Base-by-base conservation (phyloP, 2,113 vertebrate species). In the Felis chaus region DNA sequence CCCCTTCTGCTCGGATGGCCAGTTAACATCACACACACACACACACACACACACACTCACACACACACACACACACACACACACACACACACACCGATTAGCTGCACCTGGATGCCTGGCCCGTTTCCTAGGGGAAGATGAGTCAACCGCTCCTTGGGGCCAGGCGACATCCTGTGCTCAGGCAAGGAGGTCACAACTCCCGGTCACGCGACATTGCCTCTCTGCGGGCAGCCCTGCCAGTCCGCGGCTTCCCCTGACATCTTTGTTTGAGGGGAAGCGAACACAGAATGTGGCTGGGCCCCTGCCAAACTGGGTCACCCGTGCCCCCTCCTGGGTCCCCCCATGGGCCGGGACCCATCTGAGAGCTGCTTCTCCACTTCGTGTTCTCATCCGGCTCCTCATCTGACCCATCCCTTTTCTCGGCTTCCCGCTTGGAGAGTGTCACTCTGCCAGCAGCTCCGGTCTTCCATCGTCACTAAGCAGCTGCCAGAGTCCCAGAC, bases 261-360 rank as follows among this genome's bases (percentile, higher is more conserved):
- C 95, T 96, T 97, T 94, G 91, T 95, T 97, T 93, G 71, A 93
- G 86, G 39, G 73, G 19, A 95, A 94, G 92, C 84, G 91, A 96
- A 88, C 36, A 84, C 39, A 79, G 91, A 96, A 82, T 18, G 27
- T 50, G 83, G 36, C 93, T 93, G 74, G 68, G 74, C 89, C 36
- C 74, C 80, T 92, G 87, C 82, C 95, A 89, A 36, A 89, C 29
- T 76, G 23, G 48, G 71, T 36, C 82, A 94, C 14, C 48, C 1
- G 10, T 66, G 41, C 12, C 66, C 23, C 36, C 7, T 89, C 66
- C 25, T 29, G 5, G 2, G 23, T 61, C 36, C 68, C 36, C 31
- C 50, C 7, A 45, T 13, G 39, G 48, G 50, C 81, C 48, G 73
- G 91, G 85, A 63, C 48, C 81, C 71, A 39, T 69, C 45, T 8